phyloP scores from a whole-genome alignment of 2,797 vertebrate species.

The Sparidentex hasta region DNA sequence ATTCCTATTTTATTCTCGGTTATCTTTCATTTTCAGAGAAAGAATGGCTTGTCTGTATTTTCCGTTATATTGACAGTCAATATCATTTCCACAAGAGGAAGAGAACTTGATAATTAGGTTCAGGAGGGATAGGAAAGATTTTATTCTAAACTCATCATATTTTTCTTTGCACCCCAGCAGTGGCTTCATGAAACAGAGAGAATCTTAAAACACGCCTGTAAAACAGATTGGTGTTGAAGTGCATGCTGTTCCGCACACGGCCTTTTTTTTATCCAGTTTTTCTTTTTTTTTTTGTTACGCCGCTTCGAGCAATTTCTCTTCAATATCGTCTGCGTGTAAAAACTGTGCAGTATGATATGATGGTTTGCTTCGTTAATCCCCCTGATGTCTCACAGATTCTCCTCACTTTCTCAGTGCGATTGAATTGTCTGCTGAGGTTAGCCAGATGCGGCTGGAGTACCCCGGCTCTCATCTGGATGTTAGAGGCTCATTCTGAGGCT shows the following conservation, averaged over 20 bases:
- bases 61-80: slow-evolving; percentile 46
- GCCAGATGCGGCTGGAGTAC: slow-evolving; percentile 36
- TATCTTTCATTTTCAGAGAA: slow-evolving; percentile 60
- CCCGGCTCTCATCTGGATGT: slow-evolving; percentile 41
- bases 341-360: slow-evolving; percentile 51
- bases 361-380: slow-evolving; percentile 52
- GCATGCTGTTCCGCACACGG: slow-evolving; percentile 15
- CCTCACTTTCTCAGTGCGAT: slow-evolving; percentile 47
- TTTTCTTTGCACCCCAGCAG: slow-evolving; percentile 5
- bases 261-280: slow-evolving; percentile 18
- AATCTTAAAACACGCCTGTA: slow-evolving; percentile 17
- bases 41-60: slow-evolving; percentile 29
- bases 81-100: slow-evolving; percentile 44
- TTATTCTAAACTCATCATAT: not conserved
- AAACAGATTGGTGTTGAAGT: slow-evolving; percentile 24
- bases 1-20: slow-evolving; percentile 65
- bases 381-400: slow-evolving; percentile 60
- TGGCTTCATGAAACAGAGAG: not conserved
- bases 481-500: slow-evolving; percentile 20
- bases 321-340: slow-evolving; percentile 45
- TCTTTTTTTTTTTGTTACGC: slow-evolving; percentile 32
- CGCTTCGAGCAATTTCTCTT: slow-evolving; percentile 38
- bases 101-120: slow-evolving; percentile 36
- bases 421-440: slow-evolving; percentile 61
- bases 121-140: not conserved